Base-by-base conservation (phyloP, 2,888 invertebrate genomes). In the Carabus problematicus region DNA sequence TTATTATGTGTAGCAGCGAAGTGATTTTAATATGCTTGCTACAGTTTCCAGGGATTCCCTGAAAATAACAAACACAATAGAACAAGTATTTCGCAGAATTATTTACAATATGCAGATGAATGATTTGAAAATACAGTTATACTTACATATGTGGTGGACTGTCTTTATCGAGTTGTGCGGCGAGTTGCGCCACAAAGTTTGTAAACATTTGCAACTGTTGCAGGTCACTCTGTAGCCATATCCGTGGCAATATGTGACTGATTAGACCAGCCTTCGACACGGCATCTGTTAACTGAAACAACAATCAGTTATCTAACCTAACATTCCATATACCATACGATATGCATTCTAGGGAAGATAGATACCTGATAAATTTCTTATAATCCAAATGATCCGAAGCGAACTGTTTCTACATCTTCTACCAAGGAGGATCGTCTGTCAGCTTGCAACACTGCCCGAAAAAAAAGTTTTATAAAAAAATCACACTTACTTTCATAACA, bases 161-260 rank as follows among this genome's bases (percentile, higher is more conserved):
- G 71, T 85, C 86, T 72, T 85, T 85, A 81, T 89, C 88, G 61
- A 88, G 82, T 73, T 85, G 85, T 72, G 86, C 85, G 56, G 85
- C 81, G 12, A 87, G 80, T 75, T 85, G 85, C 72, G 84, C 83
- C 67, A 88, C 84, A 71, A 85, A 85, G 43, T 77, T 77, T 45
- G 84, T 85, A 73, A 89, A 87, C 82, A 87, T 83, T 76, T 85
- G 84, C 67, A 89, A 79, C 74, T 85, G 87, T 41, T 85, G 81
- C 2, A 85, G 84, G 75, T 84, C 85, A 19, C 85, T 84, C 75
- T 87, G 85, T 43, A 89, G 76, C 89, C 89, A 89, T 3, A 87
- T 84, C 45, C 88, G 83, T 0, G 89, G 89, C 71, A 89, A 79
- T 52, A 88, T 88, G 72, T 86, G 85, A 72, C 87, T 86, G 70